Evolutionary conservation across 2,888 invertebrate species (phyloP).

Genomic region (Fabriciana adippe): DNA sequence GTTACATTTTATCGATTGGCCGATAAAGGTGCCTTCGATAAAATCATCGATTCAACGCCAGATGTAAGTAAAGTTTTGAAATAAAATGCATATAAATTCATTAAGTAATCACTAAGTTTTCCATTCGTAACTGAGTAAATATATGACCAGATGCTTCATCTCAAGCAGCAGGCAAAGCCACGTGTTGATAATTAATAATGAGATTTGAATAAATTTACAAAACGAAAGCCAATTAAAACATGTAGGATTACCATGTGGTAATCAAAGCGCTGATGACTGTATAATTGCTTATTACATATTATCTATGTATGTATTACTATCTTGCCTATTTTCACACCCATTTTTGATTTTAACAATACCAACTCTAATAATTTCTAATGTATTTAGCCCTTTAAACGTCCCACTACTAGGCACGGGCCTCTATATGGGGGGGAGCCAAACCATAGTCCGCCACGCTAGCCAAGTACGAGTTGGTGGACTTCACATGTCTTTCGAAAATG

Average conservation of each 20-base stretch:
- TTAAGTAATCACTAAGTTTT: neutral
- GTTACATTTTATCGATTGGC: slow-evolving; percentile 9
- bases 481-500: too few relatives aligned
- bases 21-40: slow-evolving; percentile 7
- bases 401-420: too few relatives aligned
- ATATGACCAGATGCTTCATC: slow-evolving; percentile 10
- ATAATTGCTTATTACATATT: neutral
- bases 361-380: too few relatives aligned
- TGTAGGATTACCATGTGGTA: neutral
- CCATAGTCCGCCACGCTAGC: too few relatives aligned
- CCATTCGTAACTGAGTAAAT: neutral
- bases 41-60: slow-evolving; percentile 12
- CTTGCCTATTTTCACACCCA: too few relatives aligned
- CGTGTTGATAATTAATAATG: slow-evolving; percentile 5
- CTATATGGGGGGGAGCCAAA: too few relatives aligned
- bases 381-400: too few relatives aligned
- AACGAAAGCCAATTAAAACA: slow-evolving; percentile 3
- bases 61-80: slow-evolving; percentile 2
- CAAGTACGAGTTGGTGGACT: too few relatives aligned
- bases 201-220: slow-evolving; percentile 12
- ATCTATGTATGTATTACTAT: neutral
- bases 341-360: too few relatives aligned
- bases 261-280: neutral
- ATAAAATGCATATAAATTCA: slow-evolving; percentile 7
- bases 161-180: slow-evolving; percentile 13